These are phyloP conservation scores for Platycnemis pennipes DNA, from an alignment of 2,888 invertebrate species.

Conservation along the genomic window DNA sequence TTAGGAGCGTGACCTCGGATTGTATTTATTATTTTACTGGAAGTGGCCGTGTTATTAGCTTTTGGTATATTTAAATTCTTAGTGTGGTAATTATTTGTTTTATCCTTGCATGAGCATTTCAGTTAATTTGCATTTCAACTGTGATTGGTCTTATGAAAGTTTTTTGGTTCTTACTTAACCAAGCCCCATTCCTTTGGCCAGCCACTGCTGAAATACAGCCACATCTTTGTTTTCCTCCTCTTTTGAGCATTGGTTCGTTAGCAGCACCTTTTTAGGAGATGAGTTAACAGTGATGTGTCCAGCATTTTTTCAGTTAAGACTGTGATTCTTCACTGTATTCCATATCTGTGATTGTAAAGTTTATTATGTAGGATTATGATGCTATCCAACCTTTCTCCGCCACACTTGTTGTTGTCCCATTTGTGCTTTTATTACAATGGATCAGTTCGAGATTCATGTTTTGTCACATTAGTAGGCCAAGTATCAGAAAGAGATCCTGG, in stretches of 20 bases:
- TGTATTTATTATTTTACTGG: background rate
- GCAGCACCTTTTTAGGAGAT: background rate
- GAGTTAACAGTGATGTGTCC: conserved; percentile 6
- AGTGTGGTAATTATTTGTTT: background rate
- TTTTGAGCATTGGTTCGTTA: background rate
- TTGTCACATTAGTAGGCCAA: background rate
- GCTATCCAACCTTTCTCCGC: background rate
- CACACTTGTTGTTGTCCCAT: background rate
- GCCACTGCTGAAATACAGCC: background rate
- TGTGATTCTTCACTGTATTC: conserved; percentile 39
- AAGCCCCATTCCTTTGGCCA: background rate
- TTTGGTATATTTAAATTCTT: background rate
- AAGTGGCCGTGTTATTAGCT: background rate
- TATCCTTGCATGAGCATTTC: background rate
- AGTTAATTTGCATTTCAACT: background rate
- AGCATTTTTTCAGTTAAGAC: conserved; percentile 19
- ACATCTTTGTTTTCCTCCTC: background rate
- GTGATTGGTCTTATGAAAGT: background rate
- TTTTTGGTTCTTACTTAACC: background rate
- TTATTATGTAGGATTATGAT: conserved; percentile 14
- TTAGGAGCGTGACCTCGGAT: background rate
- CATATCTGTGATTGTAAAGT: conserved; percentile 27
- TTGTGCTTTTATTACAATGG: background rate
- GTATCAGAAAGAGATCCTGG: background rate
- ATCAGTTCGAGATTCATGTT: background rate